Base-by-base conservation (phyloP, 2,113 vertebrate species). In the Manacus vitellinus region DNA sequence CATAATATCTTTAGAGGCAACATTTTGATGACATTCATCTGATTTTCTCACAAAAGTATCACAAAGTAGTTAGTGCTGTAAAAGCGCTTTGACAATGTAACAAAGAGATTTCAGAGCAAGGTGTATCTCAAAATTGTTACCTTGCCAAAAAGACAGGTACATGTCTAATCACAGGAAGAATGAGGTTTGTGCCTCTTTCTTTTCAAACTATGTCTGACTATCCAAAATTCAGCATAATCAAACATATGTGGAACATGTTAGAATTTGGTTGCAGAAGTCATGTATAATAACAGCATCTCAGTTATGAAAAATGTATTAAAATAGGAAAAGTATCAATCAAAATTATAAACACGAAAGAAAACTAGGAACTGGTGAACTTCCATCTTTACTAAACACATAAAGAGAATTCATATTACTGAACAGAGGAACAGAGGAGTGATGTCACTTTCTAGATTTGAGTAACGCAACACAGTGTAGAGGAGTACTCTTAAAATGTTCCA, bases 381-480 rank as follows among this genome's bases (percentile, higher is more conserved):
- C 4, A 31, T 9, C 33, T 63, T 63, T 35, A 18, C 22, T 22
- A 37, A 71, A 59, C 18, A n/a, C 20, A 11, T 3, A 35, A 41
- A 37, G 5, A 56, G 10, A 67, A 79, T 14, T 13, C 6, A 7
- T 14, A 54, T 6, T 31, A 28, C 8, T 51, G 22, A 72, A 37
- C 1, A 17, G 43, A 73, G 1, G 22, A 72, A 37, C 1, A 17
- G 43, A 73, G 1, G 2, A 65, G 4, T 12, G 31, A 23, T 12
- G 9, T 9, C 44, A 19, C 37, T 74, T 88, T 52, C 9, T 12
- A 54, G 28, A 71, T 49, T 8, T 74, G 52, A 55, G 20, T 41
- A 76, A 55, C 0, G 4, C 28, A 74, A 71, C 28, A 52, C 43
- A 33, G 30, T 0, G 0, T 9, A 41, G 17, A 67, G 30, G 5